These are phyloP conservation scores for Cacatua alba DNA, from an alignment of 2,113 vertebrate genomes.

Conservation along the genomic window DNA sequence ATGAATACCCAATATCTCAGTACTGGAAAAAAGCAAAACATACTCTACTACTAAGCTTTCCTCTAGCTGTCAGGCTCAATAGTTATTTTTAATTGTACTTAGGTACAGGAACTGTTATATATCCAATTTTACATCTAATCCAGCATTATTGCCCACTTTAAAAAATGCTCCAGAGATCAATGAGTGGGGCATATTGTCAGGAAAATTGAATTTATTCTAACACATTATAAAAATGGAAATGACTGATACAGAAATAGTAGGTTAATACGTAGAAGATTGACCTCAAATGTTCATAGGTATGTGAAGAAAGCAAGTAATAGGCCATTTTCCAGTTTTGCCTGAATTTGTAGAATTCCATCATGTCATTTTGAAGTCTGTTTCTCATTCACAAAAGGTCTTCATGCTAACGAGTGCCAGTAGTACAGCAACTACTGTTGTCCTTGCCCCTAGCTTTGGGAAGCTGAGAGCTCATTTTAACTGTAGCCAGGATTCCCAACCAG, in stretches of 20 bases:
- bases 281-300: neutral
- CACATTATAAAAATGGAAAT: neutral
- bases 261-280: neutral
- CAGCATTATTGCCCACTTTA: neutral
- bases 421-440: neutral
- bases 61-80: neutral
- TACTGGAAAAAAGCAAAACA: fast-evolving
- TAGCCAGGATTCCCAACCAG: neutral
- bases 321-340: neutral
- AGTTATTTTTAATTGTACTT: neutral
- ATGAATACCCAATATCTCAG: neutral
- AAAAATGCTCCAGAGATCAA: neutral
- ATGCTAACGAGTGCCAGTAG: neutral
- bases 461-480: neutral
- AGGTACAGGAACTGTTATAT: neutral
- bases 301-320: neutral
- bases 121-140: neutral
- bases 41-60: neutral
- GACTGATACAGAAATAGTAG: neutral
- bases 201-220: neutral
- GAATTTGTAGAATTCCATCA: neutral
- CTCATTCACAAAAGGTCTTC: neutral
- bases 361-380: neutral
- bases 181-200: neutral
- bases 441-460: neutral